Evolutionary conservation across 53 echinoderm and acorn worm genomes (phyloP).

Genomic region (Henricia sp.): DNA sequence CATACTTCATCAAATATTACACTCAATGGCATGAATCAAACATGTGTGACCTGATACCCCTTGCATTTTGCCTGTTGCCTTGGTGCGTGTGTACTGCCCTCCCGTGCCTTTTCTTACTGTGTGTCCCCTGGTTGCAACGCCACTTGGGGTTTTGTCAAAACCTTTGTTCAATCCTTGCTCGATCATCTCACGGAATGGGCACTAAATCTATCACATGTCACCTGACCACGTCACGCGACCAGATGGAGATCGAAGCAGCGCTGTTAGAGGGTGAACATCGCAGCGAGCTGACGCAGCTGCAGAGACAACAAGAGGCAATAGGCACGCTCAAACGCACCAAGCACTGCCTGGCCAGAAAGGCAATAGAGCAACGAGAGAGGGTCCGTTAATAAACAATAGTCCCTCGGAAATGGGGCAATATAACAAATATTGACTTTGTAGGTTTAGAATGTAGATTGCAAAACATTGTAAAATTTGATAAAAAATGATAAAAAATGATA

Average conservation of each 20-base stretch:
- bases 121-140: too few species aligned
- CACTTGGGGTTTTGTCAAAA: background rate
- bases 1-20: too few species aligned
- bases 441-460: too few species aligned
- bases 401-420: too few species aligned
- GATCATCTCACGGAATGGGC: background rate
- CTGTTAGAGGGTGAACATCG: conserved; percentile 93
- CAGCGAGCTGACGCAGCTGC: conserved; percentile 76
- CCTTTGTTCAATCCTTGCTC: background rate
- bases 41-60: background rate
- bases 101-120: background rate
- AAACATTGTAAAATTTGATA: too few species aligned
- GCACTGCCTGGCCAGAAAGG: conserved; percentile 60
- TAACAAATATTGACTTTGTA: too few species aligned
- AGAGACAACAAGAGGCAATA: conserved; percentile 78
- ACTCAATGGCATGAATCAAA: background rate
- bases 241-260: conserved; percentile 98
- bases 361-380: conserved; percentile 78
- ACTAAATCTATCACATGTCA: too few species aligned
- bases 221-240: background rate
- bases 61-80: too few species aligned
- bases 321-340: conserved; percentile 83
- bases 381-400: conserved; percentile 71
- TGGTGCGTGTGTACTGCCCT: background rate
- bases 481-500: too few species aligned